Base-by-base conservation (phyloP, 2,113 vertebrate species). In the Eclectus roratus region DNA sequence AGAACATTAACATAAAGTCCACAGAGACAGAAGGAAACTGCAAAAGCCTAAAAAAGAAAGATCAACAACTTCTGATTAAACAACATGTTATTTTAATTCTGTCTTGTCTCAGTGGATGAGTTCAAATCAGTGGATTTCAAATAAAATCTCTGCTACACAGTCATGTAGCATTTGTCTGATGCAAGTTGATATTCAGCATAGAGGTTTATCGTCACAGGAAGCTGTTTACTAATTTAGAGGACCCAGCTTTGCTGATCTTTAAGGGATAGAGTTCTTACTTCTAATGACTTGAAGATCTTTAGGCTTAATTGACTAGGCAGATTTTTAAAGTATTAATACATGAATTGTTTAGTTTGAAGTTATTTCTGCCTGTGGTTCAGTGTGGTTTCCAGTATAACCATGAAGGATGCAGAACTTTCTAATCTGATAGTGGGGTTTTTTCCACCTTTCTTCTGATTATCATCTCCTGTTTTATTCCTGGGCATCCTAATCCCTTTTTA, bases 21-120 rank as follows among this genome's bases (percentile, higher is more conserved):
- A 60, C 20, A 85, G 44, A 94, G 49, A 29, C 47, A 0, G 65
- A 80, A 92, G 63, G 18, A 89, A 96, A 92, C 61, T 33, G 50
- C 19, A 7, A 81, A 91, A 65, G 44, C 74, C 91, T 73, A 39
- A 89, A 87, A 94, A 88, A 79, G 52, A 78, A 81, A 94, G 63
- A 87, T 93, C 69, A 95, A 66, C 82, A 91, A 80, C 70, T 91
- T 89, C 69, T 80, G 81, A 92, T 94, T 95, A 91, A 94, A 88
- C 2, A 3, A 49, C 65, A 33, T 79, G 70, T 55, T 89, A 56
- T 85, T 94, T 94, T 94, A 94, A 89, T 96, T 95, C 85, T 93
- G 41, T 77, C 81, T 92, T 84, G 47, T 50, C 47, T 95, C 89
- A 94, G 52, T 25, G 9, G 68, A 44, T 81, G 39, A 91, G 78